Conservation (phyloP, 2,113 vertebrate species). For the Xerus inauris region DNA sequence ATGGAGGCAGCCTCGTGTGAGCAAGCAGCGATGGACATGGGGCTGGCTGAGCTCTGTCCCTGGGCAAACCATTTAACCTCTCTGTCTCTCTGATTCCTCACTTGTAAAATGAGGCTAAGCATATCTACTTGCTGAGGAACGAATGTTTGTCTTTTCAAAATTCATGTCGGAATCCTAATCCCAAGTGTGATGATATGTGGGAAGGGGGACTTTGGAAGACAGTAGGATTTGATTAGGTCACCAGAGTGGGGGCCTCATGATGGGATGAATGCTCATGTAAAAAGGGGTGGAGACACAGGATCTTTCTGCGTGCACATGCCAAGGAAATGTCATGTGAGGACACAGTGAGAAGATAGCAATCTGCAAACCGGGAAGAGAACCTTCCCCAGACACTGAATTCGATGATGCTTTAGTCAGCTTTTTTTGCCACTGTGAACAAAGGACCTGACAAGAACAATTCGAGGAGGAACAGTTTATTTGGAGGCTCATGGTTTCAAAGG, state of each 20-base stretch:
- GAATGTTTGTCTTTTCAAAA: not conserved
- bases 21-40: not conserved
- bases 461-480: no score
- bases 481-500: no score
- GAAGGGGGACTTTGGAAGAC: not conserved
- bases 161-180: not conserved
- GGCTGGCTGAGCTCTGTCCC: not conserved
- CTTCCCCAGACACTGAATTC: not conserved
- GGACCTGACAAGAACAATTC: no score
- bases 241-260: not conserved
- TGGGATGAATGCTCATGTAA: not conserved
- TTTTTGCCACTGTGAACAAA: no score
- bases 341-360: not conserved
- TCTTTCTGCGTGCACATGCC: no score
- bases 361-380: not conserved
- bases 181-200: not conserved
- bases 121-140: not conserved
- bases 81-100: not conserved
- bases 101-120: not conserved
- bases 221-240: not conserved
- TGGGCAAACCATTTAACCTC: not conserved
- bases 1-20: not conserved
- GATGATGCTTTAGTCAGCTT: no score
- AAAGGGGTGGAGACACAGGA: not conserved
- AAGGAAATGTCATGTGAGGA: not conserved